Conservation (phyloP, 2,797 vertebrate species). For the Alouatta caraya region DNA sequence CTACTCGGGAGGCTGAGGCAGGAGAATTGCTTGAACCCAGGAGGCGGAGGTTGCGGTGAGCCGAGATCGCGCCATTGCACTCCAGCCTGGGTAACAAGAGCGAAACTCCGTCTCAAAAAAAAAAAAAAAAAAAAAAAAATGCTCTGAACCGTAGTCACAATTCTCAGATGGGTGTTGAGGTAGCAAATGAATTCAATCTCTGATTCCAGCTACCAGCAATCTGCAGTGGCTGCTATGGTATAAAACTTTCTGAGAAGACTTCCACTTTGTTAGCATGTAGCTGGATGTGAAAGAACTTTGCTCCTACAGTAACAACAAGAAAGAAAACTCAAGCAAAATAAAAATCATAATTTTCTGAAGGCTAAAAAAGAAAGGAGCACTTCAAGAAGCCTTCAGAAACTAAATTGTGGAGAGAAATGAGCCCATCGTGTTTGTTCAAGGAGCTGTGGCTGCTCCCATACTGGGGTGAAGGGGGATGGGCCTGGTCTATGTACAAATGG, state of each 20-base stretch:
- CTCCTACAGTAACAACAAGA: neutral
- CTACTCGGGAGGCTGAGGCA: too few species aligned
- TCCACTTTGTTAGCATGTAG: neutral
- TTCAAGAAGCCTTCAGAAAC: neutral
- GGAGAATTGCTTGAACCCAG: too few species aligned
- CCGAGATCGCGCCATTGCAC: too few species aligned
- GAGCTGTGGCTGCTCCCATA: neutral
- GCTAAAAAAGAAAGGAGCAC: neutral
- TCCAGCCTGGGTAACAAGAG: too few species aligned
- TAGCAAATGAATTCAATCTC: neutral
- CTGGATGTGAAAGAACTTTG: neutral
- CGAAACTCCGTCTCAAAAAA: too few species aligned
- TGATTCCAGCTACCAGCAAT: neutral
- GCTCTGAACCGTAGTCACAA: neutral
- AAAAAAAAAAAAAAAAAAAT: too few species aligned
- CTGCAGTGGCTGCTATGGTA: neutral
- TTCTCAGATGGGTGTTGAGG: neutral
- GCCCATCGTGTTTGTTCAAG: neutral
- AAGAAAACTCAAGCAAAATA: neutral
- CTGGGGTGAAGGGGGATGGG: too few species aligned
- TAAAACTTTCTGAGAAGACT: neutral
- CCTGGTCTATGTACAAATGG: neutral
- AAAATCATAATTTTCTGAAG: neutral
- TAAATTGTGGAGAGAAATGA: neutral
- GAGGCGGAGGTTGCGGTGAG: too few species aligned